Conservation (phyloP, 2,797 vertebrate genomes). For the Karalla daura region DNA sequence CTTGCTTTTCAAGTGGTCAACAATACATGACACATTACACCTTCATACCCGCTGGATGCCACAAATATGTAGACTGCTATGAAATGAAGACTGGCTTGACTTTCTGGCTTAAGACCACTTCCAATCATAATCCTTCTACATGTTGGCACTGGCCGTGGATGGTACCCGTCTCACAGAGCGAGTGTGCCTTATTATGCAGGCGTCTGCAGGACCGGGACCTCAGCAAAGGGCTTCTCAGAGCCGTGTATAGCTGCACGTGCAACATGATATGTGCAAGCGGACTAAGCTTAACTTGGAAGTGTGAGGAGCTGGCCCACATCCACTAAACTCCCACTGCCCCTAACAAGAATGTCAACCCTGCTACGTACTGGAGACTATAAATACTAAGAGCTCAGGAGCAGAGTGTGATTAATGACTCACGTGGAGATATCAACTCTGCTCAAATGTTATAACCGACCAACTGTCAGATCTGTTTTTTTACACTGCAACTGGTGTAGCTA, state of each 20-base stretch:
- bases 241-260: conserved; percentile 19
- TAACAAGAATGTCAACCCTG: conserved; percentile 45
- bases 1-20: background rate
- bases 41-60: background rate
- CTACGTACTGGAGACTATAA: conserved; percentile 19
- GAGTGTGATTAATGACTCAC: conserved; percentile 21
- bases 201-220: background rate
- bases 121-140: background rate
- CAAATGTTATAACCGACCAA: background rate
- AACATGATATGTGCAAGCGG: conserved; percentile 21
- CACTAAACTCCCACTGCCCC: conserved; percentile 41
- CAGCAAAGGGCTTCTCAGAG: background rate
- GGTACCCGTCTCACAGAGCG: background rate
- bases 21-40: background rate
- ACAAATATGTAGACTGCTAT: background rate
- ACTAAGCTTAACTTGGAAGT: conserved; percentile 40
- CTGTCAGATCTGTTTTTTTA: background rate
- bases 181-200: background rate
- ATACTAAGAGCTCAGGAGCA: conserved; percentile 29
- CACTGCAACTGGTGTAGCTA: background rate
- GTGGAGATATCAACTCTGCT: conserved; percentile 2
- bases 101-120: conserved; percentile 10
- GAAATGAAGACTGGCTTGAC: conserved; percentile 3
- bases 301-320: conserved; percentile 37
- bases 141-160: background rate